A percentile compares a stretch with the other conserved stretches of the same genome.
These are phyloP conservation scores for Dendronephthya gigantea DNA, from an alignment of 64 coral and sea anemone genomes.

Conservation along the genomic window DNA sequence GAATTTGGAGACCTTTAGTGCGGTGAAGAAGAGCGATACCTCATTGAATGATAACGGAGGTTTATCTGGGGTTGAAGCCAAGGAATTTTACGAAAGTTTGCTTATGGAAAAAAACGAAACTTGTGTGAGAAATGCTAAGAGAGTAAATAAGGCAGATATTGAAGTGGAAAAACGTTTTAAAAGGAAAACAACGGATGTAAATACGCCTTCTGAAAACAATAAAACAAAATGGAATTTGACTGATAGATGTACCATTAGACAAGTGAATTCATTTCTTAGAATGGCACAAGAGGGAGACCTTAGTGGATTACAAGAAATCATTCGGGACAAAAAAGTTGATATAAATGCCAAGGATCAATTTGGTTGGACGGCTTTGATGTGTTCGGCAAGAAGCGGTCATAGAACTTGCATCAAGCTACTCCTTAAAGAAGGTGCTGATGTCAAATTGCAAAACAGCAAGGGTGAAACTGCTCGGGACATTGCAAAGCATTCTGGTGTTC, in stretches of 20 bases:
- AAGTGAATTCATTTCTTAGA: neutral
- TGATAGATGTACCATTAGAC: neutral
- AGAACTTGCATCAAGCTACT: neutral
- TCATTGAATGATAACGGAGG: neutral
- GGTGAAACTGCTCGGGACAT: slow-evolving; percentile 3
- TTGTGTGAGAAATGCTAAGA: neutral
- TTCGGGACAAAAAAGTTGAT: neutral
- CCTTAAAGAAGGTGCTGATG: neutral
- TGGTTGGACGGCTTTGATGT: slow-evolving; percentile 9
- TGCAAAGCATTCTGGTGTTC: neutral
- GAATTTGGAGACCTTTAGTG: neutral
- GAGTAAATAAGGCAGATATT: neutral
- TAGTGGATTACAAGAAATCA: neutral
- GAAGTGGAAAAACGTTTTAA: neutral
- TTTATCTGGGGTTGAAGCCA: neutral
- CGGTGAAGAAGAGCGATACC: neutral
- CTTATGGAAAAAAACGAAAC: neutral
- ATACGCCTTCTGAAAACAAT: too few relatives aligned
- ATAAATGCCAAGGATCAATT: neutral
- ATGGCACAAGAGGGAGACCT: slow-evolving; percentile 1
- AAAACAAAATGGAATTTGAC: neutral
- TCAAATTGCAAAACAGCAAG: neutral
- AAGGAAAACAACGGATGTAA: neutral
- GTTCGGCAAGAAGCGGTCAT: neutral
- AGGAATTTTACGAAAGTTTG: slow-evolving; percentile 4